These are phyloP conservation scores for Muscicapa comitata DNA, from an alignment of 2,797 vertebrate species.

Conservation along the genomic window DNA sequence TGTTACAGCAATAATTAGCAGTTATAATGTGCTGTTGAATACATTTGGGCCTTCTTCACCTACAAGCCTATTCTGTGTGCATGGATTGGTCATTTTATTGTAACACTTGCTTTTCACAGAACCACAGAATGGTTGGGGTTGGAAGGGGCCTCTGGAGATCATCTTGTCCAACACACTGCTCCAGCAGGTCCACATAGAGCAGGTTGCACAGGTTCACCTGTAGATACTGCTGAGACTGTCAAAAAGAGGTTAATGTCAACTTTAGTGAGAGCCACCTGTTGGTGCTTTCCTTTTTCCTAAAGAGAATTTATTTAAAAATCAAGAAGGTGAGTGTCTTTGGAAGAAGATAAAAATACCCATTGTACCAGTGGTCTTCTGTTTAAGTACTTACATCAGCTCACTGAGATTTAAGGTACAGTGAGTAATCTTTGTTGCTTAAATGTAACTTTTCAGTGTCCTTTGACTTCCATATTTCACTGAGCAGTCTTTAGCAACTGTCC, in stretches of 20 bases:
- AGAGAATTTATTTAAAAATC: constrained; percentile 41
- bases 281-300: constrained; percentile 15
- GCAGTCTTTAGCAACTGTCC: not conserved
- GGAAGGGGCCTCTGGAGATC: not conserved
- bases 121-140: not conserved
- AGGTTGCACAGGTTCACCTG: not conserved
- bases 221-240: not conserved
- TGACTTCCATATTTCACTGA: not conserved
- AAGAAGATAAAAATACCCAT: not conserved
- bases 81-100: not conserved
- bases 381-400: not conserved
- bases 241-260: not conserved
- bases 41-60: not conserved
- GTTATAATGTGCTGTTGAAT: not conserved
- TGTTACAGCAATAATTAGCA: constrained; percentile 35
- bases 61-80: not conserved
- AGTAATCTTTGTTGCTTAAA: not conserved
- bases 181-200: not conserved
- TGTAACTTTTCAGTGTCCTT: not conserved
- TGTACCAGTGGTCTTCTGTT: not conserved
- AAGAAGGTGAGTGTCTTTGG: constrained; percentile 2
- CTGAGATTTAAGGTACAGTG: not conserved
- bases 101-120: not conserved
- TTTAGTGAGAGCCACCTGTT: not conserved
- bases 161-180: not conserved